Evolutionary conservation across 2,113 vertebrate species (phyloP).

Genomic region (Cynopterus brachyotis): DNA sequence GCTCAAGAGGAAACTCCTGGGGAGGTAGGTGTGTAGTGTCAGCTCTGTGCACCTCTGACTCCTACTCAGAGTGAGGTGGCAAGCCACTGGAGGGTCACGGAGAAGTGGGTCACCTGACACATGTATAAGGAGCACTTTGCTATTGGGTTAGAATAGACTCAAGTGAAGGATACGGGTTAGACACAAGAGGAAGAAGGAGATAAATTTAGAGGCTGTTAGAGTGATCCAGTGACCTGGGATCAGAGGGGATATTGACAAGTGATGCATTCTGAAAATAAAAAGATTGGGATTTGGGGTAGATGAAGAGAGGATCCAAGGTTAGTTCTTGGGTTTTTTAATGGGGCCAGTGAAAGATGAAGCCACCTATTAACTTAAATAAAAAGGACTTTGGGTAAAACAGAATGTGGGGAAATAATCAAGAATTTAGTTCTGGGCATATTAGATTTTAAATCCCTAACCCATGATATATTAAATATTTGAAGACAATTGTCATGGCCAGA

Average conservation of each 20-base stretch:
- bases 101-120: neutral
- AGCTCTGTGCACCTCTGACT: rapidly evolving
- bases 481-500: neutral
- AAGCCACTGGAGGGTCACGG: rapidly evolving
- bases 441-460: neutral
- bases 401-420: neutral
- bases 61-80: neutral
- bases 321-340: neutral
- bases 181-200: neutral
- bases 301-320: neutral
- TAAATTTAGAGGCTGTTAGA: neutral
- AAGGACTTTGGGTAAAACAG: neutral
- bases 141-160: neutral
- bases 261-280: neutral
- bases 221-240: neutral
- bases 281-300: neutral
- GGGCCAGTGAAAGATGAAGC: neutral
- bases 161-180: neutral
- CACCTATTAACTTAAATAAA: neutral
- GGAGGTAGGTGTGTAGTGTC: rapidly evolving
- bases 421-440: neutral
- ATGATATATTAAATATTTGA: neutral
- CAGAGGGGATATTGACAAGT: neutral
- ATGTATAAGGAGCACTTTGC: neutral
- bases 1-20: too few relatives aligned